phyloP scores from a whole-genome alignment of 2,797 vertebrate species.

The Calcarius lapponicus region DNA sequence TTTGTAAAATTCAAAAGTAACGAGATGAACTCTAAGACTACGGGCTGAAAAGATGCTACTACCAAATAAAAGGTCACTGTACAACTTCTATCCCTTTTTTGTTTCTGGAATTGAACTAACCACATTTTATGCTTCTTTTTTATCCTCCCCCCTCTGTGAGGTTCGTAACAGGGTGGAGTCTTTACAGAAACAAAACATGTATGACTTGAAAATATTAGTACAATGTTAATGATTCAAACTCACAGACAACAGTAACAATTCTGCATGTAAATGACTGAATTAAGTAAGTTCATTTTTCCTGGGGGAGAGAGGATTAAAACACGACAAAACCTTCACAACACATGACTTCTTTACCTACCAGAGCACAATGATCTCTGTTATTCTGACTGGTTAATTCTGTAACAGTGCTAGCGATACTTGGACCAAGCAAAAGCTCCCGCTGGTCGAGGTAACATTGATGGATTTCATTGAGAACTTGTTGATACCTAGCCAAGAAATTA shows the following conservation, averaged over 20 bases:
- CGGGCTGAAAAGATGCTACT: background rate
- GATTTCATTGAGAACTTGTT: constrained; percentile 90
- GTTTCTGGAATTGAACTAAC: background rate
- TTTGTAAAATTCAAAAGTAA: background rate
- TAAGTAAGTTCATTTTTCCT: background rate
- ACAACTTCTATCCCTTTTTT: background rate
- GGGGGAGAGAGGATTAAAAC: background rate
- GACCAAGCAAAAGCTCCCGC: constrained; percentile 89
- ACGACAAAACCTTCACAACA: background rate
- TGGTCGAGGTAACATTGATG: constrained; percentile 97
- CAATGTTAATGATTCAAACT: background rate
- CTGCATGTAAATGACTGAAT: background rate
- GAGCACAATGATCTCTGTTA: constrained; percentile 95
- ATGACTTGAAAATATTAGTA: background rate
- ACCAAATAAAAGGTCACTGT: background rate
- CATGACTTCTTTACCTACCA: constrained; percentile 78
- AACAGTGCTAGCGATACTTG: constrained; percentile 93
- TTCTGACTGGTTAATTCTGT: constrained; percentile 95
- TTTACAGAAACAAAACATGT: background rate
- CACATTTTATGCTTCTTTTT: background rate
- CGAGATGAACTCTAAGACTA: background rate
- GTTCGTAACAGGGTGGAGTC: background rate
- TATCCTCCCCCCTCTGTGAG: background rate
- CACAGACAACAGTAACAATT: background rate
- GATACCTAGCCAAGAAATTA: constrained; percentile 82